Evolutionary conservation across 2,113 vertebrate genomes (phyloP).

Genomic region (Tetraodon nigroviridis): DNA sequence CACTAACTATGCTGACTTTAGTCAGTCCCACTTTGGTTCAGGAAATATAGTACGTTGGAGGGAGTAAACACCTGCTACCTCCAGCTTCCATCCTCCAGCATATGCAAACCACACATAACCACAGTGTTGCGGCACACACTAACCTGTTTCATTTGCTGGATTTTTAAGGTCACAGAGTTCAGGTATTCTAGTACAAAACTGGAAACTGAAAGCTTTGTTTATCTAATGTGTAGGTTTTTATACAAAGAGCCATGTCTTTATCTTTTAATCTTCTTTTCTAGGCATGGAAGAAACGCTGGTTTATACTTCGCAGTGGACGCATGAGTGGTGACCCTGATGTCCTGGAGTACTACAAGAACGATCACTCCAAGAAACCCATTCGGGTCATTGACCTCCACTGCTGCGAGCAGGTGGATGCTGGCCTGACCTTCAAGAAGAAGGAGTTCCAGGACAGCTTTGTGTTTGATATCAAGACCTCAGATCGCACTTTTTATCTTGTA

Average conservation of each 20-base stretch:
- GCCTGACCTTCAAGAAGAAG: constrained; percentile 97
- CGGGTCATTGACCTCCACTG: constrained; percentile 94
- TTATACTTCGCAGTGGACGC: constrained; percentile 92
- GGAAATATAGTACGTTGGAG: constrained; percentile 67
- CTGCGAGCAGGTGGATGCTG: constrained; percentile 95
- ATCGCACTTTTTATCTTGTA: constrained; percentile 96
- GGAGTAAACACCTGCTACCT: constrained; percentile 74
- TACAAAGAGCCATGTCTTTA: neutral
- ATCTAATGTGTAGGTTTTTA: too few species aligned
- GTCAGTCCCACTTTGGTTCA: constrained; percentile 44
- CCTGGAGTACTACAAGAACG: constrained; percentile 98
- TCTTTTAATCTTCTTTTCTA: constrained; percentile 47
- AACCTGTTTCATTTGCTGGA: constrained; percentile 6
- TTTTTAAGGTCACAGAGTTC: too few species aligned
- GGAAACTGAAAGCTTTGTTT: too few species aligned
- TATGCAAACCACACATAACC: constrained; percentile 42
- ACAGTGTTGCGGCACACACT: constrained; percentile 25
- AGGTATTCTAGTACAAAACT: too few species aligned
- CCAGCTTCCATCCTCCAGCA: constrained; percentile 21
- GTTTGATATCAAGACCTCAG: constrained; percentile 95
- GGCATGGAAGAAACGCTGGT: constrained; percentile 99
- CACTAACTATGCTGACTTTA: neutral
- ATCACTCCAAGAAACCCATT: constrained; percentile 94
- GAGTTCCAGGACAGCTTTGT: constrained; percentile 98
- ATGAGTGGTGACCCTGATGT: constrained; percentile 97